Conservation (phyloP, 2,888 invertebrate genomes). For the Andrena haemorrhoa region DNA sequence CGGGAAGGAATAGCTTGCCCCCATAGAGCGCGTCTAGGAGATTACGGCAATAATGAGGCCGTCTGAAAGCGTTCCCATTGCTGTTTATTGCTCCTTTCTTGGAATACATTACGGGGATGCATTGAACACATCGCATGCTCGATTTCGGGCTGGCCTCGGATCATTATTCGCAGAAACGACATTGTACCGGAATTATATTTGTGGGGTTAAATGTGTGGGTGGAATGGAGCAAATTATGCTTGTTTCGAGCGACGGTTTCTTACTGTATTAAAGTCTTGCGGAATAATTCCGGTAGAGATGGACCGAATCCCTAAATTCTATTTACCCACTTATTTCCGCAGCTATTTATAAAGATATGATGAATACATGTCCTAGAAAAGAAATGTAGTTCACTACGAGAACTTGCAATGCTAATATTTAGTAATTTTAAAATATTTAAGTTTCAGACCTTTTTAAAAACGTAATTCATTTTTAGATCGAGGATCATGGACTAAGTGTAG, state of each 20-base stretch:
- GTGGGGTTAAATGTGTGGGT: neutral
- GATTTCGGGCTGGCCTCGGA: neutral
- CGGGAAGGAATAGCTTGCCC: constrained; percentile 9
- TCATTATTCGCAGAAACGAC: constrained; percentile 2
- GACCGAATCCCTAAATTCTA: too few relatives aligned
- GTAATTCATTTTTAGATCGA: too few relatives aligned
- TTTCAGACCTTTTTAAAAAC: too few relatives aligned
- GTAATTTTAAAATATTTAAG: too few relatives aligned
- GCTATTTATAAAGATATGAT: too few relatives aligned
- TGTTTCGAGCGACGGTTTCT: neutral
- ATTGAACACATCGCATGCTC: neutral
- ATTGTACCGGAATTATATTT: neutral
- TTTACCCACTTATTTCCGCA: too few relatives aligned
- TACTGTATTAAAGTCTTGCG: too few relatives aligned
- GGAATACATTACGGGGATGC: neutral
- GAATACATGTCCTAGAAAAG: too few relatives aligned
- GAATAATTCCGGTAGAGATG: too few relatives aligned
- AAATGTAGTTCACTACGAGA: too few relatives aligned
- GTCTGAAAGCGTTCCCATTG: neutral
- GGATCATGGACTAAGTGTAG: too few relatives aligned
- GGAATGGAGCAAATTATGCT: neutral
- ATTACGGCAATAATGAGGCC: constrained; percentile 28
- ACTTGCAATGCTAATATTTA: too few relatives aligned
- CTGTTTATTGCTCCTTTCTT: neutral
- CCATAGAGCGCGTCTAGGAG: constrained; percentile 32